Evolutionary conservation across 2,888 invertebrate genomes (phyloP), one percentile per base, ranked within the genome.

Genomic region (Netelia virgata): DNA sequence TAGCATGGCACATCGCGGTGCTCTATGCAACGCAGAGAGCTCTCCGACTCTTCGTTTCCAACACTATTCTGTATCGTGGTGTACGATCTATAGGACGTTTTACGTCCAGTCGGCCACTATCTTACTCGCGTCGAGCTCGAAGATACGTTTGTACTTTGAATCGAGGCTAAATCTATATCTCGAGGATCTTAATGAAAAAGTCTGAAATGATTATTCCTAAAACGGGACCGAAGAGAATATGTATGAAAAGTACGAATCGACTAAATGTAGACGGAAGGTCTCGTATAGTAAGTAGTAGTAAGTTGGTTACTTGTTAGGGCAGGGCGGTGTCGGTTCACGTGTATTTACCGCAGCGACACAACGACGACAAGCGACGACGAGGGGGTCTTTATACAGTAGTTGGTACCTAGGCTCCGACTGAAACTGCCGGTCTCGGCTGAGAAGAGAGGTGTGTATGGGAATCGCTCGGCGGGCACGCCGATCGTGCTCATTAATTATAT

Each of bases 401-500:
- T 81, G 68, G 6, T 68, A 69, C 55, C 50, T 70, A 84, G 68
- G 6, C 73, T 73, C 55, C 50, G 59, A 70, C 57, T 59, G 23
- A 23, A 75, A 43, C 47, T 36, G 18, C 66, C n/a, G 68, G 47
- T 55, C 55, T 16, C 18, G n/a, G 18, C 57, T 57, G 57, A 69
- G 75, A 66, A 69, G 72, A 86, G 87, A 91, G 91, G 92, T 91
- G 92, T 92, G 91, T 89, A 92, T 91, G 92, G 92, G 92, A 92
- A 92, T 92, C 88, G 90, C 89, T 85, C 69, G 74, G 55, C 77
- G 77, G 77, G 84, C 82, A 84, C 82, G 82, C 77, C 84, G 89
- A 85, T 91, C 90, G 91, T 91, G 90, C 90, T 92, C 90, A 89
- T 92, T 92, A 91, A 91, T 92, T 91, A 90, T 91, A 92, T 92